Conservation (phyloP, 2,888 invertebrate genomes). For the Caenorhabditis parvicauda region DNA sequence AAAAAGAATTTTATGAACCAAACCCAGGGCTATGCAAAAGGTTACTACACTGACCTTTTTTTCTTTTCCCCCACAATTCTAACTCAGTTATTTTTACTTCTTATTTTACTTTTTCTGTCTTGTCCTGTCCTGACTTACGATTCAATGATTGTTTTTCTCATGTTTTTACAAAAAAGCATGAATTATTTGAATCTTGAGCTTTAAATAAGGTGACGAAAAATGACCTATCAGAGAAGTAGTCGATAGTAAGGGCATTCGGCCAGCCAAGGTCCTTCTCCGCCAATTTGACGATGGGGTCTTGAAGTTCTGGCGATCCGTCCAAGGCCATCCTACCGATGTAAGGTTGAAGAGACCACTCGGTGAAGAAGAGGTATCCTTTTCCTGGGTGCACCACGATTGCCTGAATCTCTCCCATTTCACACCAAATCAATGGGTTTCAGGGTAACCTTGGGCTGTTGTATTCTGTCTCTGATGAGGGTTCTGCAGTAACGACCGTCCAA, state of each 20-base stretch:
- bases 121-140: too few species aligned
- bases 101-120: too few species aligned
- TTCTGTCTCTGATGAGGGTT: constrained; percentile 77
- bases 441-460: constrained; percentile 88
- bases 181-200: not conserved
- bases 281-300: constrained; percentile 66
- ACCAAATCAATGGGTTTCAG: too few species aligned
- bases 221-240: constrained; percentile 84
- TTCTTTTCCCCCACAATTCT: too few species aligned
- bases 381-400: constrained; percentile 92
- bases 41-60: too few species aligned
- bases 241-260: constrained; percentile 95
- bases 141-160: constrained; percentile 3
- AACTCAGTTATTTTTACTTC: too few species aligned
- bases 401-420: too few species aligned
- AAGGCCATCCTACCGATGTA: constrained; percentile 94
- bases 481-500: constrained; percentile 82
- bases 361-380: constrained; percentile 76
- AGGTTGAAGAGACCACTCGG: constrained; percentile 84
- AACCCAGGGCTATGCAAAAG: too few species aligned
- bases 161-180: not conserved
- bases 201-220: too few species aligned
- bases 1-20: too few species aligned
- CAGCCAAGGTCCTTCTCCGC: constrained; percentile 92
- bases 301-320: constrained; percentile 75